A percentile compares a stretch with the other conserved stretches of the same genome.
Conservation (phyloP, 2,113 vertebrate genomes). For the Grammomys surdaster region DNA sequence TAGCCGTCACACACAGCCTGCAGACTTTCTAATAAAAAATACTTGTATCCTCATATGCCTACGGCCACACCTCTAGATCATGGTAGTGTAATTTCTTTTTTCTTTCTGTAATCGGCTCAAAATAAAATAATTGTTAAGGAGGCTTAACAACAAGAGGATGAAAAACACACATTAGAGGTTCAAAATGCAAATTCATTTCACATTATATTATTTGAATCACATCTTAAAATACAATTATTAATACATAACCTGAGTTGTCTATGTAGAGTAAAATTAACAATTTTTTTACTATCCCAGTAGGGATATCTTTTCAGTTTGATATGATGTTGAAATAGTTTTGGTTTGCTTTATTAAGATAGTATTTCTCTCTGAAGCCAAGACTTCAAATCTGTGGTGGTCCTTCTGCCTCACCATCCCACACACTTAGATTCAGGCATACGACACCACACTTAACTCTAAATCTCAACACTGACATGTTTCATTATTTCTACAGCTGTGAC, state of each 20-base stretch:
- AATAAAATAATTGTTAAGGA: slow-evolving; percentile 16
- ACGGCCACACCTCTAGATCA: neutral
- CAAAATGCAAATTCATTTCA: neutral
- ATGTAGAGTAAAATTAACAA: neutral
- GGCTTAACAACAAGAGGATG: neutral
- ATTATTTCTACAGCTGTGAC: neutral
- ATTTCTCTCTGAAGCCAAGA: neutral
- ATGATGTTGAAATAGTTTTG: neutral
- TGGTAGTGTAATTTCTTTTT: slow-evolving; percentile 9
- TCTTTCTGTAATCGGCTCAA: slow-evolving; percentile 30
- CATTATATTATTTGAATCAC: neutral
- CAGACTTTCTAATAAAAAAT: neutral
- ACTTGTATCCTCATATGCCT: neutral
- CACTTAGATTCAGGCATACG: neutral
- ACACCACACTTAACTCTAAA: neutral
- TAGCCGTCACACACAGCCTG: neutral
- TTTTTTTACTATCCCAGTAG: neutral
- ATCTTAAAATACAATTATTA: neutral
- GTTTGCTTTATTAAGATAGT: neutral
- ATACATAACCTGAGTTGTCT: neutral
- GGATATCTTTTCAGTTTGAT: slow-evolving; percentile 27
- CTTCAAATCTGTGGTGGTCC: neutral
- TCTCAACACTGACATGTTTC: neutral
- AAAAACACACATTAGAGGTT: neutral
- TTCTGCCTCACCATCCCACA: neutral